Evolutionary conservation across 2,888 invertebrate species (phyloP), one percentile per base, ranked within the genome.

Genomic region (Rotaria sp.): DNA sequence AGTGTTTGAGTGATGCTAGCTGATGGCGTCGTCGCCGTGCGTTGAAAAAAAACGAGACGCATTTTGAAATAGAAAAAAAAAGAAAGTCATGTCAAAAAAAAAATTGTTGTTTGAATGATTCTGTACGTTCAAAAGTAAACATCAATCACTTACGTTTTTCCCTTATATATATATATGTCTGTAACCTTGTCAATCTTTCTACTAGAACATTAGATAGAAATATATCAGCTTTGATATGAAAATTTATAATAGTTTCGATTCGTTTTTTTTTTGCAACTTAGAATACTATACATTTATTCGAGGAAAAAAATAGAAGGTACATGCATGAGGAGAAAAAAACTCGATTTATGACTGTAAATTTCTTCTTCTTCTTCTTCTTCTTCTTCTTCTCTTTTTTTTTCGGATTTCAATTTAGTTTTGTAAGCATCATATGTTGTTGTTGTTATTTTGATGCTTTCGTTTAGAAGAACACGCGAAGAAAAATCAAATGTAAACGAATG

Each of bases 41-140:
- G 18, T 67, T 30, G 50, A 50, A 18, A 50, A 35, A 67, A 67
- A 67, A 11, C 67, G 30, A 30, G 30, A 67, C 30, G 15, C 3
- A 13, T 35, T 35, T 67, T 67, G 67, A 67, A 35, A 30, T 67
- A 30, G 30, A 67, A 35, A 30, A 67, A 67, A 35, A 18, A 10
- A 35, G 30, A 67, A 26, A 26, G 24, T 35, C 0, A 35, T 67
- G 67, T 67, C 30, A 67, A 30, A 67, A 30, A 67, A 67, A 67
- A 67, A 30, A 30, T 35, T 30, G 13, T 67, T 67, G 30, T 67
- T 67, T 67, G 67, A 30, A 67, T 67, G 30, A 67, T 67, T 35
- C 30, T 18, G 35, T 30, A 67, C 67, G 67, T 67, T 67, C 67
- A 67, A 67, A 67, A 67, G 67, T 67, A 67, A 67, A 67, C 67